phyloP scores from a whole-genome alignment of 1,140 invertebrate species.

The Cydia pomonella region DNA sequence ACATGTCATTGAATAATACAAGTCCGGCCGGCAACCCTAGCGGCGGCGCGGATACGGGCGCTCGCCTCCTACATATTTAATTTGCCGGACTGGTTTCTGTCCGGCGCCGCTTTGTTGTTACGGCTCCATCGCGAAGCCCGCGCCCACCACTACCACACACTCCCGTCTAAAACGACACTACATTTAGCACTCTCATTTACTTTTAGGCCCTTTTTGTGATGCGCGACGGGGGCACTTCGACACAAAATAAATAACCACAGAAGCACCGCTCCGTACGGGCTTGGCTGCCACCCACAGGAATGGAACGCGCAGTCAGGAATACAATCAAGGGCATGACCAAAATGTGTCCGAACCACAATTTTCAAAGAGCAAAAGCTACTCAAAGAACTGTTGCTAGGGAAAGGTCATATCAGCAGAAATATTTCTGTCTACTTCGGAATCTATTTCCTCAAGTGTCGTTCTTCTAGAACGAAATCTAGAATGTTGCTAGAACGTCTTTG shows the following conservation, averaged over 20 bases:
- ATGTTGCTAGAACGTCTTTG: too few species aligned
- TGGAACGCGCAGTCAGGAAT: neutral
- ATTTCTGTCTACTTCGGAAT: too few species aligned
- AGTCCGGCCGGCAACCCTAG: conserved; percentile 50
- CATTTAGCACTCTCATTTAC: neutral
- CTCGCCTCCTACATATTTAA: conserved; percentile 79
- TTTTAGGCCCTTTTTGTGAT: neutral
- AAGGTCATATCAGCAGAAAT: too few species aligned
- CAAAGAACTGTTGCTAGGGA: neutral
- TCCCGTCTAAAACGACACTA: neutral
- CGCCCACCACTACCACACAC: conserved; percentile 33
- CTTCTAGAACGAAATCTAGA: too few species aligned
- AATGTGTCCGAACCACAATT: neutral
- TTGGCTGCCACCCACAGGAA: conserved; percentile 1
- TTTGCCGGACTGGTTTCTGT: conserved; percentile 77
- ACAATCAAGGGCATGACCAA: conserved; percentile 1
- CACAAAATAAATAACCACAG: conserved; percentile 17
- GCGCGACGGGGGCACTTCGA: neutral
- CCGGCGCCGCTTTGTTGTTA: conserved; percentile 70
- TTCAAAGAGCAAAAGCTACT: neutral
- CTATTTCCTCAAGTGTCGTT: too few species aligned
- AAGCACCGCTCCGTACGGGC: conserved; percentile 16
- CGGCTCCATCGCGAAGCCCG: conserved; percentile 65
- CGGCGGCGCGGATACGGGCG: conserved; percentile 60
- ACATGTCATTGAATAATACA: neutral